These are phyloP conservation scores for Marcusenius ussheri DNA, from an alignment of 2,113 vertebrate species.

Conservation along the genomic window DNA sequence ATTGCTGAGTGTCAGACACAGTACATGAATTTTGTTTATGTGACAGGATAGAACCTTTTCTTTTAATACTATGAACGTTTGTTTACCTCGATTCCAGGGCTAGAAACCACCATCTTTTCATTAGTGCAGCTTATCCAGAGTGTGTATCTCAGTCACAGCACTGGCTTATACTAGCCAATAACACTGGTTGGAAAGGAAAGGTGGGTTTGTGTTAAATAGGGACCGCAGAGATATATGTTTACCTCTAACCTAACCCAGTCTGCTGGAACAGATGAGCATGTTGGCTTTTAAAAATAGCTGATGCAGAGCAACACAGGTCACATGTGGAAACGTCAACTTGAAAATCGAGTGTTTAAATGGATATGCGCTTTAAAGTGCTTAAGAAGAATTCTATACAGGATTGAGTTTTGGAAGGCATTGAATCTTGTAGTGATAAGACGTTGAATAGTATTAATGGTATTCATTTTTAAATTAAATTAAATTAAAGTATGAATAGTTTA, in stretches of 20 bases:
- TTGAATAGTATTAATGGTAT: constrained; percentile 56
- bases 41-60: neutral
- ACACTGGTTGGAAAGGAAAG: neutral
- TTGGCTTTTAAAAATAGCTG: neutral
- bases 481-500: constrained; percentile 63
- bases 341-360: neutral
- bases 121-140: neutral
- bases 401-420: constrained; percentile 21
- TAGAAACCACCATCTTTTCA: neutral
- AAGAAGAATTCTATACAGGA: constrained; percentile 41
- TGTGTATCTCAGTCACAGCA: neutral
- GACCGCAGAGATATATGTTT: neutral
- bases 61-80: neutral
- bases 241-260: neutral
- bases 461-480: constrained; percentile 48
- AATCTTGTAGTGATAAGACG: constrained; percentile 48
- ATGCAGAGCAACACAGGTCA: neutral
- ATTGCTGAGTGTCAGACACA: neutral
- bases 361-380: constrained; percentile 44
- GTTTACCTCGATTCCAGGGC: neutral
- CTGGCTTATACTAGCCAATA: neutral
- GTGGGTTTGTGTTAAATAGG: neutral
- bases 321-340: neutral
- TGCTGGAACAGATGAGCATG: neutral
- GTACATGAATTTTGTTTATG: neutral